phyloP scores from a whole-genome alignment of 2,888 invertebrate species.

The Stenchaetothrips biformis region DNA sequence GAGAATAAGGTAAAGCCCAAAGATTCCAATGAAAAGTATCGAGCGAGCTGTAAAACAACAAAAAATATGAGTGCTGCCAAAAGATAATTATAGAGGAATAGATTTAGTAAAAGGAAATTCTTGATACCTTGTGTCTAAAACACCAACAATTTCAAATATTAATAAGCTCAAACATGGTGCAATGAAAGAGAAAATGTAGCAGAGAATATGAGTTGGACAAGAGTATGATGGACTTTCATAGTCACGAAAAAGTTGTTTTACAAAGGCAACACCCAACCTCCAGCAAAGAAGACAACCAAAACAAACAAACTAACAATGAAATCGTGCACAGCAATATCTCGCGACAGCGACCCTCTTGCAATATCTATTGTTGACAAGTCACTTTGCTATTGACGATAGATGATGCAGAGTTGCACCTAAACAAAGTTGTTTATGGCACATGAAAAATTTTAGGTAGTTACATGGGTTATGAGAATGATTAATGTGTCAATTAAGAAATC shows the following conservation, averaged over 20 bases:
- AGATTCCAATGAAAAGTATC: constrained; percentile 94
- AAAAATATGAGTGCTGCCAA: constrained; percentile 40
- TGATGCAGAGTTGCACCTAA: too few relatives aligned
- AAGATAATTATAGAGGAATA: constrained; percentile 37
- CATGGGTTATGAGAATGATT: constrained; percentile 78
- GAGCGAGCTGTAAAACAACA: constrained; percentile 62
- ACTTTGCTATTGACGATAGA: constrained; percentile 15
- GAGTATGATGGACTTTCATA: constrained; percentile 94
- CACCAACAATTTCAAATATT: constrained; percentile 97
- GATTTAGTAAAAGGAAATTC: too few relatives aligned
- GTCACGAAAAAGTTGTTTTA: constrained; percentile 92
- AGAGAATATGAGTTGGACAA: constrained; percentile 94
- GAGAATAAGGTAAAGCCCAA: constrained; percentile 80
- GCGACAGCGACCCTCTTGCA: too few relatives aligned
- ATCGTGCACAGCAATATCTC: background rate
- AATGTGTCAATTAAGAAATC: constrained; percentile 77
- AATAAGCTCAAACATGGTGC: constrained; percentile 98
- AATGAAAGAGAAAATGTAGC: constrained; percentile 92
- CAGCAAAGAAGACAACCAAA: constrained; percentile 88
- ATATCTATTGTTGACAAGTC: constrained; percentile 8
- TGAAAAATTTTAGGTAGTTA: constrained; percentile 41
- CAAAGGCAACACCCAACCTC: constrained; percentile 98
- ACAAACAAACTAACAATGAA: constrained; percentile 42
- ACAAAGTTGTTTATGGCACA: background rate
- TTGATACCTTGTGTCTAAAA: constrained; percentile 79